Evolutionary conservation across 2,113 vertebrate species (phyloP).

Genomic region (Scophthalmus maximus): DNA sequence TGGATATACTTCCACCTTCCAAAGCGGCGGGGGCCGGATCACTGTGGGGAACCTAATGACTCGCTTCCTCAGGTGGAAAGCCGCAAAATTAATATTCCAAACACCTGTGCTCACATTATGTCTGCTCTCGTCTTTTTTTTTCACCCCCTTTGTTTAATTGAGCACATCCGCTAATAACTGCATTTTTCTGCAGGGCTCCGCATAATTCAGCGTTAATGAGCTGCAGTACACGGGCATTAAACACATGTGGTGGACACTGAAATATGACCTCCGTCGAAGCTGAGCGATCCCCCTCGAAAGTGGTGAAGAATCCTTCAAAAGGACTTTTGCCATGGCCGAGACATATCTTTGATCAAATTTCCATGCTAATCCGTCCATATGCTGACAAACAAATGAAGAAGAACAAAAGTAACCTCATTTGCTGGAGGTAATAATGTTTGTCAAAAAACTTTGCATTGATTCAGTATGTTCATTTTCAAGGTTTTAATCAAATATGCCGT

Average conservation of each 20-base stretch:
- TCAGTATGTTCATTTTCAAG: no score
- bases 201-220: slow-evolving; percentile 38
- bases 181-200: slow-evolving; percentile 18
- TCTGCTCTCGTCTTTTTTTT: slow-evolving; percentile 38
- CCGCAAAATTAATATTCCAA: slow-evolving; percentile 44
- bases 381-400: no score
- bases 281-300: no score
- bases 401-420: no score
- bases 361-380: no score
- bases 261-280: no score
- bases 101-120: slow-evolving; percentile 56
- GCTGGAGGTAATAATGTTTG: no score
- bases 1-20: slow-evolving; percentile 20
- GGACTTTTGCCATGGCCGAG: no score
- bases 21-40: slow-evolving; percentile 37
- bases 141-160: slow-evolving; percentile 45
- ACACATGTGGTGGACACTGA: neutral
- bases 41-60: slow-evolving; percentile 37
- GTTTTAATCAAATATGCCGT: no score
- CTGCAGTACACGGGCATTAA: neutral
- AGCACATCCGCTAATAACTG: slow-evolving; percentile 50
- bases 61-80: slow-evolving; percentile 49
- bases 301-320: no score
- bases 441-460: no score
- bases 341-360: no score